Evolutionary conservation across 2,113 vertebrate genomes (phyloP).

Genomic region (Delphinus delphis): DNA sequence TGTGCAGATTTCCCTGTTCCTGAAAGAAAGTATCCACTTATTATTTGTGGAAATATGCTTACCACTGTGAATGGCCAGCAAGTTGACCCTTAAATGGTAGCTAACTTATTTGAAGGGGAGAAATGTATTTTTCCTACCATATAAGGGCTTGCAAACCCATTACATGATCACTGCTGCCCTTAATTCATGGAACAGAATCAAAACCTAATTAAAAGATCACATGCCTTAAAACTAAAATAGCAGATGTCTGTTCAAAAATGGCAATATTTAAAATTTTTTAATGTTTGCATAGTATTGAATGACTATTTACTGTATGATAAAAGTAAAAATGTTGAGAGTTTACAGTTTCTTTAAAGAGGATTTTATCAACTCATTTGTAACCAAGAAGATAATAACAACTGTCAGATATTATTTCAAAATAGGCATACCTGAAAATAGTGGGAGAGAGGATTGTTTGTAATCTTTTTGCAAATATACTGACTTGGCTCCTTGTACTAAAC

Average conservation of each 20-base stretch:
- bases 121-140: conserved; percentile 12
- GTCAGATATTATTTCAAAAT: conserved; percentile 36
- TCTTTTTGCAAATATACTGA: neutral
- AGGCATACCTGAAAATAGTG: neutral
- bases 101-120: neutral
- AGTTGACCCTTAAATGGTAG: neutral
- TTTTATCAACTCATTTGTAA: conserved; percentile 45
- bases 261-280: conserved; percentile 1
- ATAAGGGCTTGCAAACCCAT: neutral
- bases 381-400: neutral
- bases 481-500: neutral
- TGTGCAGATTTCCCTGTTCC: neutral
- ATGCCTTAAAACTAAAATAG: conserved; percentile 18
- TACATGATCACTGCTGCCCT: neutral
- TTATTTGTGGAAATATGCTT: neutral
- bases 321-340: conserved; percentile 35
- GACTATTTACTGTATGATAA: conserved; percentile 20
- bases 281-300: neutral
- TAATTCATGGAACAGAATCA: conserved; percentile 30
- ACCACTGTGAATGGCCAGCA: neutral
- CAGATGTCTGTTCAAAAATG: neutral
- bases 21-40: neutral
- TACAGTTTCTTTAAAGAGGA: conserved; percentile 27
- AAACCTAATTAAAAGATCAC: conserved; percentile 51
- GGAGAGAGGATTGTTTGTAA: neutral